phyloP scores from a whole-genome alignment of 2,113 vertebrate species.

The Anas platyrhynchos region DNA sequence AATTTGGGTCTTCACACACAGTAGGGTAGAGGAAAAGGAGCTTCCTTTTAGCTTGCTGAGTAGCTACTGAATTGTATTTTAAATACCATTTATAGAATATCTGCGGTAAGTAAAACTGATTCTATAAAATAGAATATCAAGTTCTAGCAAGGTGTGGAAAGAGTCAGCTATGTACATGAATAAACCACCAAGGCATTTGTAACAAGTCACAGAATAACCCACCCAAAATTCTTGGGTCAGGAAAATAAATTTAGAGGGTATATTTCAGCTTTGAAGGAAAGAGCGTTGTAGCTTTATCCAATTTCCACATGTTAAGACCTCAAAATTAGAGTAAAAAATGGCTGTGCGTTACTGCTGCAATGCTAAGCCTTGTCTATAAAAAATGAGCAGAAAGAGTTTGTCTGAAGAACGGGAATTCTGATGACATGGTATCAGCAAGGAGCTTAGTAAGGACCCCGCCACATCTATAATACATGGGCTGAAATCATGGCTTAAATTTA shows the following conservation, averaged over 20 bases:
- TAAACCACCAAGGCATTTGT: neutral
- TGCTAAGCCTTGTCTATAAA: neutral
- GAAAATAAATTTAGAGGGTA: constrained; percentile 10
- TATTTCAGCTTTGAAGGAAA: constrained; percentile 49
- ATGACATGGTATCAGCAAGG: constrained; percentile 13
- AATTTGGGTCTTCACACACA: neutral
- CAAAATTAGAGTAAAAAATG: constrained; percentile 17
- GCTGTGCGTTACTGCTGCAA: neutral
- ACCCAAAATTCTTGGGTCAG: neutral
- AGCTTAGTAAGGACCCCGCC: constrained; percentile 39
- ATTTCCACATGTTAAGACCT: neutral
- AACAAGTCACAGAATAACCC: neutral
- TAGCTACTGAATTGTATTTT: neutral
- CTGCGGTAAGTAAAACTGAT: neutral
- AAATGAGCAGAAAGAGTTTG: neutral
- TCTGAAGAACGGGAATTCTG: constrained; percentile 24
- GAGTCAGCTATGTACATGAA: neutral
- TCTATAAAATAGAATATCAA: neutral
- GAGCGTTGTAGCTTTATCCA: neutral
- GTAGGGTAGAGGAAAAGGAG: neutral
- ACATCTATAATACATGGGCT: constrained; percentile 58
- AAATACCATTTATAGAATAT: neutral
- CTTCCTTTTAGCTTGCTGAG: neutral
- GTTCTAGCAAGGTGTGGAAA: neutral
- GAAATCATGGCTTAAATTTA: constrained; percentile 60